A percentile compares a stretch with the other conserved stretches of the same genome.
Evolutionary conservation across 2,113 vertebrate genomes (phyloP).

Genomic region (Sitta europaea): DNA sequence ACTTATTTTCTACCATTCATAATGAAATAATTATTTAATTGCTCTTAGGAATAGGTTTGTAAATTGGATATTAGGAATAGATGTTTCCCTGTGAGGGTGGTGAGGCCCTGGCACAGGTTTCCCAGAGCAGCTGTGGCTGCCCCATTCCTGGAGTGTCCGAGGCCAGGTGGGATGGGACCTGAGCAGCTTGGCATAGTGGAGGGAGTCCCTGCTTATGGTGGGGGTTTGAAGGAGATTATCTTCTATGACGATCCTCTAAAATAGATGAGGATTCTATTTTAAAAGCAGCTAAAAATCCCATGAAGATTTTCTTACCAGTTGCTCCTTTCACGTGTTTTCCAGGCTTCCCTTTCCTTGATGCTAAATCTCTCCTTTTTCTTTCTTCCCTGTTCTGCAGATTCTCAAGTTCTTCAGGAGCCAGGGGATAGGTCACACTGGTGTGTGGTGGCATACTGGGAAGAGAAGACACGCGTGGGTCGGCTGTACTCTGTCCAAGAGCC

Average conservation of each 20-base stretch:
- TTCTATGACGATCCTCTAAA: no score
- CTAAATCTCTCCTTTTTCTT: background rate
- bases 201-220: no score
- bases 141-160: no score
- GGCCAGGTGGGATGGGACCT: no score
- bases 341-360: fast-evolving
- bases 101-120: background rate
- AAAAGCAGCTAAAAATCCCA: no score
- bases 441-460: conserved; percentile 99
- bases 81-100: background rate
- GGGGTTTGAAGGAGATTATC: no score
- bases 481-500: conserved; percentile 98
- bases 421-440: conserved; percentile 95
- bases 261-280: no score
- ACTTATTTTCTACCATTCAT: background rate
- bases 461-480: conserved; percentile 93
- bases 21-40: background rate
- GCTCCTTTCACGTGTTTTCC: no score
- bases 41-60: background rate
- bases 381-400: conserved; percentile 73
- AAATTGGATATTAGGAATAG: background rate
- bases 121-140: background rate
- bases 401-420: conserved; percentile 90
- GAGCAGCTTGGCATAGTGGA: no score
- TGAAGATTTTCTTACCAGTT: no score